Percentiles rank a stretch among this genome's conserved stretches.
Conservation (phyloP, 1,140 invertebrate genomes). For the Drosophila elegans region DNA sequence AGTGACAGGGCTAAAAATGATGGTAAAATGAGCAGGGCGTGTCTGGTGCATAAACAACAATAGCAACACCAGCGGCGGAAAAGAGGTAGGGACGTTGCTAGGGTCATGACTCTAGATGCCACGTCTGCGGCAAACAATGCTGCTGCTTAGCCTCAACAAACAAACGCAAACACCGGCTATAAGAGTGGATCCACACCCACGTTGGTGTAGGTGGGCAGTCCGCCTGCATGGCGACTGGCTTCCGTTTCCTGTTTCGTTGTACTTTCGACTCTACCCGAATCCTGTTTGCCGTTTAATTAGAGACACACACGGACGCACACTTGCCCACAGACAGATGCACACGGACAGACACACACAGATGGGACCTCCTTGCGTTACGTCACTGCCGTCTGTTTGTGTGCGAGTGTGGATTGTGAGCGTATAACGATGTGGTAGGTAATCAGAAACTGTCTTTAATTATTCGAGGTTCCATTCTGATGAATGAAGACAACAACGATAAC, state of each 20-base stretch:
- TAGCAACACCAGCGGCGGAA: not conserved
- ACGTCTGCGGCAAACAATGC: slow-evolving; percentile 57
- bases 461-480: slow-evolving; percentile 84
- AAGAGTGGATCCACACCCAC: slow-evolving; percentile 9
- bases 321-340: slow-evolving; percentile 12
- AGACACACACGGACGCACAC: slow-evolving; percentile 62
- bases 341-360: slow-evolving; percentile 50
- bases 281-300: slow-evolving; percentile 83
- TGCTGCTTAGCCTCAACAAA: slow-evolving; percentile 74
- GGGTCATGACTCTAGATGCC: slow-evolving; percentile 55
- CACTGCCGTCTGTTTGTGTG: slow-evolving; percentile 23
- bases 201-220: slow-evolving; percentile 16
- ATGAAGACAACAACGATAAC: slow-evolving; percentile 79
- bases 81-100: slow-evolving; percentile 14
- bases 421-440: slow-evolving; percentile 84
- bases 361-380: slow-evolving; percentile 39
- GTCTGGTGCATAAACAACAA: slow-evolving; percentile 27
- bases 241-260: slow-evolving; percentile 82
- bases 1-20: slow-evolving; percentile 41
- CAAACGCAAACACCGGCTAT: slow-evolving; percentile 61
- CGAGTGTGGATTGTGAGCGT: slow-evolving; percentile 74
- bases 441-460: slow-evolving; percentile 84
- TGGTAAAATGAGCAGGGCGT: slow-evolving; percentile 69
- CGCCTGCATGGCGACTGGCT: slow-evolving; percentile 73
- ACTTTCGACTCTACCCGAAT: slow-evolving; percentile 82